A percentile compares a stretch with the other conserved stretches of the same genome.
Conservation (phyloP, 1,140 invertebrate genomes). For the Diorhabda carinulata region DNA sequence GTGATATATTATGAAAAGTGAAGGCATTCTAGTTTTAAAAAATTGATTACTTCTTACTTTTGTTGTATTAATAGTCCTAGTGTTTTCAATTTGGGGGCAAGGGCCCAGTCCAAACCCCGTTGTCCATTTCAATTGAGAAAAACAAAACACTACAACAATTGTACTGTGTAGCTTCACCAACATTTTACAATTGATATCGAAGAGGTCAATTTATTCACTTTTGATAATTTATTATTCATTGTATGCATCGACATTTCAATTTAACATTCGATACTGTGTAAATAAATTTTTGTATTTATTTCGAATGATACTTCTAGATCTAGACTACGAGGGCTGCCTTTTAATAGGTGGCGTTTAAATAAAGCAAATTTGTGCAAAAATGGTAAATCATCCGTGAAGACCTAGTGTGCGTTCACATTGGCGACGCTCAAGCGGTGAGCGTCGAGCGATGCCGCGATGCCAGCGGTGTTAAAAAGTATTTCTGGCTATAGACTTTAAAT, state of each 20-base stretch:
- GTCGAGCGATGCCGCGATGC: too few species aligned
- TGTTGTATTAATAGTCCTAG: not conserved
- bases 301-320: too few species aligned
- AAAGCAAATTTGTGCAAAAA: too few species aligned
- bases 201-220: not conserved
- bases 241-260: not conserved
- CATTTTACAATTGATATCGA: not conserved
- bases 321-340: too few species aligned
- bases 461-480: too few species aligned
- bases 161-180: not conserved
- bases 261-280: not conserved
- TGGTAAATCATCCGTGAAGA: too few species aligned
- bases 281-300: too few species aligned
- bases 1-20: not conserved
- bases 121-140: not conserved
- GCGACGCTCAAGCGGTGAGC: too few species aligned
- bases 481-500: too few species aligned
- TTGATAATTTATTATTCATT: constrained; percentile 1
- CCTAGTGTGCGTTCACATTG: too few species aligned
- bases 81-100: not conserved
- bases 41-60: not conserved
- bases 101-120: not conserved
- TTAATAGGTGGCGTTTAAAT: too few species aligned
- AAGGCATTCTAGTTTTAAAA: not conserved
- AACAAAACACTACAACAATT: not conserved